phyloP scores from a whole-genome alignment of 2,113 vertebrate genomes.

The Cercopithecus mona region DNA sequence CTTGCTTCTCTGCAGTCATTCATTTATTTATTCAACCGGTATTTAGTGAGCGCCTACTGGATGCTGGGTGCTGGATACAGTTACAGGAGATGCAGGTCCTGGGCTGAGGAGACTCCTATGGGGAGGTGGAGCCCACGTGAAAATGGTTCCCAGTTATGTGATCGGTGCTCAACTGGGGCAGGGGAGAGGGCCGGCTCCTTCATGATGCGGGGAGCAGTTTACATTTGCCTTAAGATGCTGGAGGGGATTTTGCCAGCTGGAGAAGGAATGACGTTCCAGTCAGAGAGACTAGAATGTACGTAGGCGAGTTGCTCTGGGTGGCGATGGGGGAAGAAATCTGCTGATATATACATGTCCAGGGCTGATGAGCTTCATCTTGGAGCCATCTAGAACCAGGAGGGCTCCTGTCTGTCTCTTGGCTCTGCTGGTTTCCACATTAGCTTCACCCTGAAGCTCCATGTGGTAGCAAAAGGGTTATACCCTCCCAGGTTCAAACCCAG shows the following conservation, averaged over 20 bases:
- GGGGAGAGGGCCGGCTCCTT: not conserved
- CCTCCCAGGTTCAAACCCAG: not conserved
- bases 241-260: not conserved
- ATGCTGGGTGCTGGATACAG: not conserved
- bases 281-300: not conserved
- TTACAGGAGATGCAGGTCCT: not conserved
- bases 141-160: not conserved
- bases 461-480: not conserved
- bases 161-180: not conserved
- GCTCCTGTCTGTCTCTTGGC: not conserved
- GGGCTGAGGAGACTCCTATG: not conserved
- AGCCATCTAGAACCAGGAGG: not conserved
- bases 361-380: not conserved
- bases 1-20: constrained; percentile 63
- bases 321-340: not conserved
- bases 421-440: not conserved
- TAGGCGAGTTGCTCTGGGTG: not conserved
- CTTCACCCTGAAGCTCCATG: not conserved
- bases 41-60: constrained; percentile 64
- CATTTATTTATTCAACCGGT: constrained; percentile 41
- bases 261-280: not conserved
- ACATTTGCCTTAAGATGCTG: not conserved
- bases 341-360: not conserved
- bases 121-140: not conserved
- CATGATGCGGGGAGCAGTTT: not conserved